These are phyloP conservation scores for Drosophila trapezifrons DNA, from an alignment of 1,140 invertebrate species.

Conservation along the genomic window DNA sequence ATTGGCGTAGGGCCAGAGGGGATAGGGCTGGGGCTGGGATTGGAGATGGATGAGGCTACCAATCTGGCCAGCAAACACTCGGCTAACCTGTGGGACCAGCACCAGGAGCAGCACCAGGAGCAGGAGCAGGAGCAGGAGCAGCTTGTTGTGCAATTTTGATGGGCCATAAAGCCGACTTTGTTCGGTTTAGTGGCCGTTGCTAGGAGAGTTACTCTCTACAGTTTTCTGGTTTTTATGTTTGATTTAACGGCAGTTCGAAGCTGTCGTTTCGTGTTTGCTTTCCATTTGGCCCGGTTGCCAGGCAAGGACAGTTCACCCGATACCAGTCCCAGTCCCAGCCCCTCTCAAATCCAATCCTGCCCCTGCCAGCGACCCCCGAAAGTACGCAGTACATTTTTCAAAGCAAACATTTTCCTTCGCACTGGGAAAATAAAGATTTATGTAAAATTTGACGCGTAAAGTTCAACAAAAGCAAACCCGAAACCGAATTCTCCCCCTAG, in stretches of 20 bases:
- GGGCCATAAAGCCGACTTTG: slow-evolving; percentile 68
- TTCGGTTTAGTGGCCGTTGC: slow-evolving; percentile 56
- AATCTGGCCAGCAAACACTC: slow-evolving; percentile 37
- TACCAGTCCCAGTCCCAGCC: background rate
- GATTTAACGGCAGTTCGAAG: slow-evolving; percentile 64
- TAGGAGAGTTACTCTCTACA: slow-evolving; percentile 33
- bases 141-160: slow-evolving; percentile 70
- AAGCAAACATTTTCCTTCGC: slow-evolving; percentile 47
- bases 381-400: slow-evolving; percentile 39
- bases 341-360: background rate
- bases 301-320: slow-evolving; percentile 38
- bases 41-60: slow-evolving; percentile 9
- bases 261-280: slow-evolving; percentile 44
- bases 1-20: background rate
- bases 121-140: background rate
- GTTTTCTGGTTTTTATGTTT: slow-evolving; percentile 63
- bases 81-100: slow-evolving; percentile 38
- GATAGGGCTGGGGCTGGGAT: background rate
- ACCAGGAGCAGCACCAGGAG: slow-evolving; percentile 7
- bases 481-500: slow-evolving; percentile 14
- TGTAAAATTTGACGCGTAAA: slow-evolving; percentile 60
- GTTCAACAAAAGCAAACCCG: slow-evolving; percentile 46
- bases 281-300: slow-evolving; percentile 64
- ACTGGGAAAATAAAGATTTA: slow-evolving; percentile 62
- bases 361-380: no score